These are phyloP conservation scores for Hypena proboscidalis DNA, from an alignment of 2,888 invertebrate genomes.

Conservation along the genomic window DNA sequence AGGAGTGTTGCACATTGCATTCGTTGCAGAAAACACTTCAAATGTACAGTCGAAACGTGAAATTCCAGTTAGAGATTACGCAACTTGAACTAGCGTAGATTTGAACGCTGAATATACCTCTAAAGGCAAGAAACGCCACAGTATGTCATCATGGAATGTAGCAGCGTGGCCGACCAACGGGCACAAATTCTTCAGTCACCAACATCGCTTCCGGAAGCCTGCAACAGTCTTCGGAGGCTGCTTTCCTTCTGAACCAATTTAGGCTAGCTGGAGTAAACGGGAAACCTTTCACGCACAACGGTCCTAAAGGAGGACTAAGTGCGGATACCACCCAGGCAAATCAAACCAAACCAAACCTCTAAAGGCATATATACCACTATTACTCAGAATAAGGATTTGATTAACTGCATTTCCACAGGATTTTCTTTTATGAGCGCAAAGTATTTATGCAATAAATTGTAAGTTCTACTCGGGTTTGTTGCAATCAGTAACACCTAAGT, in stretches of 20 bases:
- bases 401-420: neutral
- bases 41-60: conserved; percentile 38
- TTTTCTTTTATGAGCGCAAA: conserved; percentile 3
- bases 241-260: too few species aligned
- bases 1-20: conserved; percentile 32
- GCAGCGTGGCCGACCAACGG: too few species aligned
- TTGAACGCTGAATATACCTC: conserved; percentile 15
- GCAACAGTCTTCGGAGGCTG: too few species aligned
- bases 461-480: conserved; percentile 12
- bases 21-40: conserved; percentile 39
- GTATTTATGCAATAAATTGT: conserved; percentile 6
- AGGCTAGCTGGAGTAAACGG: too few species aligned
- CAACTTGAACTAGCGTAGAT: conserved; percentile 24
- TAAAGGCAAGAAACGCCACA: conserved; percentile 10
- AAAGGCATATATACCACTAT: neutral
- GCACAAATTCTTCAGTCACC: too few species aligned
- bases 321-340: too few species aligned
- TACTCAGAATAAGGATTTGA: conserved; percentile 5
- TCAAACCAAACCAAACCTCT: too few species aligned
- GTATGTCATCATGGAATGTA: too few species aligned
- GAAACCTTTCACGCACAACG: too few species aligned
- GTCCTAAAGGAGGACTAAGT: too few species aligned
- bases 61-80: conserved; percentile 36
- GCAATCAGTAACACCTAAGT: conserved; percentile 20
- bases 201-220: too few species aligned